Percentiles rank a stretch among this genome's conserved stretches.
phyloP scores from a whole-genome alignment of 2,113 vertebrate genomes.

The Sakesphorus luctuosus region DNA sequence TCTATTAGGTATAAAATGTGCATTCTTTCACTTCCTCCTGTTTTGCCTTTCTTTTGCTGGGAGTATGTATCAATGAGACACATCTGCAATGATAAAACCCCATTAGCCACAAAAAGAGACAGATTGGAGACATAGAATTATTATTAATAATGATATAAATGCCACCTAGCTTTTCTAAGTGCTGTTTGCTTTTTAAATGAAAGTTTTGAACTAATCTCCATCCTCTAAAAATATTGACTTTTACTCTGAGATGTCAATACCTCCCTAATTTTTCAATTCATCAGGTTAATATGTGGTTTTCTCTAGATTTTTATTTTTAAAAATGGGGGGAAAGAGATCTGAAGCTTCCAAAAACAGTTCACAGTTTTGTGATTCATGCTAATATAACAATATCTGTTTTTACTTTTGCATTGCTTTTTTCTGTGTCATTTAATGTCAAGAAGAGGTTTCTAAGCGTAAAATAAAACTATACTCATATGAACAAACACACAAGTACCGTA shows the following conservation, averaged over 20 bases:
- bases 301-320: not conserved
- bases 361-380: not conserved
- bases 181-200: not conserved
- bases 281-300: not conserved
- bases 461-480: not conserved
- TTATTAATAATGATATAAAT: not conserved
- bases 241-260: not conserved
- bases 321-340: rapidly evolving
- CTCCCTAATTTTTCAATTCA: not conserved
- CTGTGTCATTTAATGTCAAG: not conserved
- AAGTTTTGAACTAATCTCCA: not conserved
- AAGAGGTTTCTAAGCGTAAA: not conserved
- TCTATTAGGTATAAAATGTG: not conserved
- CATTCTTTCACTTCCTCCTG: not conserved
- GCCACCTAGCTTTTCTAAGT: not conserved
- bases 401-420: not conserved
- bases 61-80: not conserved
- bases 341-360: not conserved
- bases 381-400: not conserved
- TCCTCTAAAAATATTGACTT: not conserved
- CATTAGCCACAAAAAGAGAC: not conserved
- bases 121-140: not conserved
- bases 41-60: not conserved
- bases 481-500: not conserved
- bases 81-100: not conserved